Percentiles rank a stretch among this genome's conserved stretches.
These are phyloP conservation scores for Drosophila kokeensis DNA, from an alignment of 2,888 invertebrate genomes.

Conservation along the genomic window DNA sequence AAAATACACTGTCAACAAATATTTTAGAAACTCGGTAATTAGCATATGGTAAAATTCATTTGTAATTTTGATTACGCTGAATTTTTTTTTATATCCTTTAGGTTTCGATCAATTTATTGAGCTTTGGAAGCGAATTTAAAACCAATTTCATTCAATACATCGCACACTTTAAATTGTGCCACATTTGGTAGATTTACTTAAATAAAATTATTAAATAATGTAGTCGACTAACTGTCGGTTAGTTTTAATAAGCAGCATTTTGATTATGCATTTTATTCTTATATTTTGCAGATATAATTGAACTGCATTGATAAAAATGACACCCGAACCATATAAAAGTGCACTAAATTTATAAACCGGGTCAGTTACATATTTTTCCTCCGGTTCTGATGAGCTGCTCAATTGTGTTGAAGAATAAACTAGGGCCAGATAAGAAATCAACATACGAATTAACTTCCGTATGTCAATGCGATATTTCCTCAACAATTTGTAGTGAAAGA, in stretches of 20 bases:
- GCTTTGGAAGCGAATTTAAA: not conserved
- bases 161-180: not conserved
- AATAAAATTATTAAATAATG: not conserved
- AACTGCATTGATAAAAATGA: not conserved
- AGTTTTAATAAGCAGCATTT: not conserved
- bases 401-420: conserved; percentile 4
- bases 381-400: not conserved
- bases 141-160: not conserved
- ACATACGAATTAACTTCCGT: conserved; percentile 17
- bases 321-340: not conserved
- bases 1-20: not conserved
- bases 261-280: not conserved
- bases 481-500: conserved; percentile 29
- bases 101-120: not conserved
- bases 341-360: not conserved
- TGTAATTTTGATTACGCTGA: not conserved
- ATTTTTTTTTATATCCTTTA: not conserved
- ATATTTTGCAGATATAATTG: conserved; percentile 27
- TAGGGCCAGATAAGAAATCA: conserved; percentile 8
- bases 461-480: conserved; percentile 35
- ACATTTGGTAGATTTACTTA: not conserved
- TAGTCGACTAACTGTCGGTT: not conserved
- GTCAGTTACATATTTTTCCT: not conserved
- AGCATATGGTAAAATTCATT: not conserved
- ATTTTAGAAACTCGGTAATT: not conserved